Percentiles rank a stretch among this genome's conserved stretches.
These are phyloP conservation scores for Arothron firmamentum DNA, from an alignment of 2,113 vertebrate genomes.

Conservation along the genomic window DNA sequence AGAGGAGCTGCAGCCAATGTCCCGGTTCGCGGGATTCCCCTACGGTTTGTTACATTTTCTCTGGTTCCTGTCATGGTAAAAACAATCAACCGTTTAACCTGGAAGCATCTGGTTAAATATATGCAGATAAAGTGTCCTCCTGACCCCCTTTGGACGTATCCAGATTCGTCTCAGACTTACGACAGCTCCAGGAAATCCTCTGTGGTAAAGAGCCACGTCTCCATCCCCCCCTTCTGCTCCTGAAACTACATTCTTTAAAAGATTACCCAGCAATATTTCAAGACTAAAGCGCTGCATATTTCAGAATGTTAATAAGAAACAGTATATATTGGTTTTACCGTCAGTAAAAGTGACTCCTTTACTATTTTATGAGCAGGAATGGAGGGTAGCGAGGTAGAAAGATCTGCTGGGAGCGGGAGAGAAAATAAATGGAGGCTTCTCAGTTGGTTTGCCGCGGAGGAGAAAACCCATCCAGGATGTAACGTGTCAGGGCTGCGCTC, in stretches of 20 bases:
- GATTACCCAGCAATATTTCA: background rate
- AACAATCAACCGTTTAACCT: too few species aligned
- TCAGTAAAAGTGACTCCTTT: background rate
- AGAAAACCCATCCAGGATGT: conserved; percentile 42
- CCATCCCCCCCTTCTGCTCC: too few species aligned
- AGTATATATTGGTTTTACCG: background rate
- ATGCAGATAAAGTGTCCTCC: conserved; percentile 1
- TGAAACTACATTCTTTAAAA: conserved; percentile 1
- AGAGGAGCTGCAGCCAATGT: background rate
- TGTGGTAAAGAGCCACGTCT: conserved; percentile 25
- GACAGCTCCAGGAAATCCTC: conserved; percentile 66
- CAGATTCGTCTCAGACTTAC: conserved; percentile 61
- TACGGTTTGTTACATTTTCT: too few species aligned
- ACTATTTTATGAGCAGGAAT: conserved; percentile 17
- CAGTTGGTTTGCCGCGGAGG: conserved; percentile 56
- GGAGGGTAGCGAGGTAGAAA: conserved; percentile 34
- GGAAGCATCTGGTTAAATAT: too few species aligned
- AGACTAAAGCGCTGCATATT: too few species aligned
- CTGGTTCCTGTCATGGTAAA: too few species aligned
- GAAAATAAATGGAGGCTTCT: conserved; percentile 59
- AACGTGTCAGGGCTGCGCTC: conserved; percentile 53
- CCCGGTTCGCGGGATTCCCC: too few species aligned
- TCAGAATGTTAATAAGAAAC: background rate
- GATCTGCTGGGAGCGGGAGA: conserved; percentile 13
- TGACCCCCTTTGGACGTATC: conserved; percentile 73